Evolutionary conservation across 2,888 invertebrate genomes (phyloP).

Genomic region (Oligia fasciuncula): DNA sequence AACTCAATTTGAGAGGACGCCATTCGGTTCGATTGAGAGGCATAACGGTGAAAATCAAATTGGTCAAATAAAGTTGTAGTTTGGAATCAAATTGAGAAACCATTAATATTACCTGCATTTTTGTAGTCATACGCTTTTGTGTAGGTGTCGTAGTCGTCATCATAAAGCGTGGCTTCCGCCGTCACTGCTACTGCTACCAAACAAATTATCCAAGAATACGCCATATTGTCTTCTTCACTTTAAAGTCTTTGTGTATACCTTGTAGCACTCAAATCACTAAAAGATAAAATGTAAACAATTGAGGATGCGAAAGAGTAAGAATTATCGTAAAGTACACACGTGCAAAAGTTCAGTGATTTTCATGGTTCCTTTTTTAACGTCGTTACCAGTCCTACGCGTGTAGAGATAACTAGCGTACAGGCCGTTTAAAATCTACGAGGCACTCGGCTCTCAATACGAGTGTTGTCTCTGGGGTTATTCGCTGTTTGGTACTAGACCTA

Average conservation of each 20-base stretch:
- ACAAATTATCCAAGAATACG: constrained; percentile 76
- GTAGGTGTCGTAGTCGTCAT: constrained; percentile 87
- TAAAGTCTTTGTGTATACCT: constrained; percentile 47
- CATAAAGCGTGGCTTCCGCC: constrained; percentile 81
- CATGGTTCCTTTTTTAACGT: constrained; percentile 70
- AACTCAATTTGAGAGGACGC: constrained; percentile 75
- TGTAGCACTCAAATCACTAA: constrained; percentile 65
- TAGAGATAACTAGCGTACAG: constrained; percentile 50
- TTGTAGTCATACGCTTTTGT: constrained; percentile 84
- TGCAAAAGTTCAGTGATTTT: constrained; percentile 60
- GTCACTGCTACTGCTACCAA: constrained; percentile 75
- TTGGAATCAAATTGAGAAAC: constrained; percentile 39
- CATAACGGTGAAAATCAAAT: constrained; percentile 73
- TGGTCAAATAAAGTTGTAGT: constrained; percentile 60
- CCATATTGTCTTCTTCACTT: constrained; percentile 73
- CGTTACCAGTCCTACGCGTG: constrained; percentile 43
- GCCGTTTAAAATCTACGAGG: constrained; percentile 53
- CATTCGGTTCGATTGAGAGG: constrained; percentile 72
- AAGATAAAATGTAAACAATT: constrained; percentile 38
- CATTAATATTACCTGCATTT: constrained; percentile 78
- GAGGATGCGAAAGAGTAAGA: not conserved
- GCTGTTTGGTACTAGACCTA: constrained; percentile 43
- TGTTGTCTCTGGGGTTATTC: constrained; percentile 22
- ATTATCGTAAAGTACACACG: constrained; percentile 37
- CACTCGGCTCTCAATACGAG: constrained; percentile 5